Conservation (phyloP, 2,113 vertebrate species). For the Hippoglossus stenolepis region DNA sequence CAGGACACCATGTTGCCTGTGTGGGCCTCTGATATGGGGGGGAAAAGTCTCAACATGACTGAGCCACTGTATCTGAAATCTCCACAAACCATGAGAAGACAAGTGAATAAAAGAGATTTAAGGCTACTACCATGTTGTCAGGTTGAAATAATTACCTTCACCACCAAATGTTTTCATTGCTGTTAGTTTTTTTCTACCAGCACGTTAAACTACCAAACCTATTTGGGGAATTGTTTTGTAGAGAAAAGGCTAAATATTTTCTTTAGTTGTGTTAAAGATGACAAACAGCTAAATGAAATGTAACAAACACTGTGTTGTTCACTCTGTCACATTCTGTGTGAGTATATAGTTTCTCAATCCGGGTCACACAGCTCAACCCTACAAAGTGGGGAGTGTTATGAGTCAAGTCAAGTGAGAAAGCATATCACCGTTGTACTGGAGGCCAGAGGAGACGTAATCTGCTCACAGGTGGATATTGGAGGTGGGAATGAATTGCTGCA, state of each 20-base stretch:
- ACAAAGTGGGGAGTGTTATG: not conserved
- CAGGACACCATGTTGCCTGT: slow-evolving; percentile 6
- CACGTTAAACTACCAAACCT: too few species aligned
- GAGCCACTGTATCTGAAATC: slow-evolving; percentile 6
- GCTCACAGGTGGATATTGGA: not conserved
- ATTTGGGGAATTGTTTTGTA: too few species aligned
- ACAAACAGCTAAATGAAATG: too few species aligned
- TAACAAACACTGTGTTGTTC: not conserved
- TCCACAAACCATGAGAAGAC: not conserved
- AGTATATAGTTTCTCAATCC: not conserved
- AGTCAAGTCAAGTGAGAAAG: not conserved
- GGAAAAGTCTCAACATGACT: not conserved
- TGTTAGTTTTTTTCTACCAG: not conserved
- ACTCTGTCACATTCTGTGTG: not conserved
- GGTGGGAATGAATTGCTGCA: not conserved
- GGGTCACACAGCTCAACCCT: not conserved
- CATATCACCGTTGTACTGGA: not conserved
- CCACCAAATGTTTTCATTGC: not conserved
- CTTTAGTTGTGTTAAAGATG: not conserved
- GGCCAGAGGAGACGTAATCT: not conserved
- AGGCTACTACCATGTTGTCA: not conserved
- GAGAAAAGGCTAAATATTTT: not conserved
- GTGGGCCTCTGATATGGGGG: slow-evolving; percentile 8
- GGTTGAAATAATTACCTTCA: too few species aligned
- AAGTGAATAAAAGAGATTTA: not conserved